Evolutionary conservation across 2,797 vertebrate species (phyloP), one percentile per base, ranked within the genome.

Genomic region (Choloepus didactylus): DNA sequence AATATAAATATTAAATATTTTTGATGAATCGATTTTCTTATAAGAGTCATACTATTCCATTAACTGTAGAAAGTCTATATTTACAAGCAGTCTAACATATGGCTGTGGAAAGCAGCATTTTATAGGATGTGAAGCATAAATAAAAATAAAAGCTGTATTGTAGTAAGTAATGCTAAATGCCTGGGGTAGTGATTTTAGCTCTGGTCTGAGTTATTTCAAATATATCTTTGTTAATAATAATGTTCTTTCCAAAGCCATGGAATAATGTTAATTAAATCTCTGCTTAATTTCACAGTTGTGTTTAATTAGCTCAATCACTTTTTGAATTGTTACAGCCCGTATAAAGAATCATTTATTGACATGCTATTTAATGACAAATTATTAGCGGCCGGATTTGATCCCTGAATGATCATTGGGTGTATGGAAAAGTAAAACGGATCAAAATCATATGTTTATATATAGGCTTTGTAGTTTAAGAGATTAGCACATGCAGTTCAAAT

Each of bases 261-360:
- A 96, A 89, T 87, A 1, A 93, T 95, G 56, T 97, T 97, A 97
- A 96, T 96, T 98, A 94, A 81, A 96, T 54, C 2, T 94, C 67
- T 95, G 5, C 6, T 96, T 98, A 95, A 72, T 95, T 97, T 96
- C 93, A 89, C 60, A 97, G 85, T 95, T 95, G 76, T 79, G 94
- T 67, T 97, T 97, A 97, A 97, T 97, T 97, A 96, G 92, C n/a
- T 88, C 62, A 91, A 96, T 96, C 73, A 81, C 15, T 94, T 97
- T 97, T 95, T 92, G 23, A 92, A 97, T 97, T 95, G 54, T 76
- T 93, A 77, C 66, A 81, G 77, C 0, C 51, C 95, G 23, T 79
- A 85, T 84, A 96, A 98, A 96, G 77, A 75, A 59, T 56, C 38
- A 86, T 94, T 3, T 91, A 97, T 97, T 97, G 96, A 95, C 18